These are phyloP conservation scores for Lepidochrysops patricia DNA, from an alignment of 2,888 invertebrate genomes.

Conservation along the genomic window DNA sequence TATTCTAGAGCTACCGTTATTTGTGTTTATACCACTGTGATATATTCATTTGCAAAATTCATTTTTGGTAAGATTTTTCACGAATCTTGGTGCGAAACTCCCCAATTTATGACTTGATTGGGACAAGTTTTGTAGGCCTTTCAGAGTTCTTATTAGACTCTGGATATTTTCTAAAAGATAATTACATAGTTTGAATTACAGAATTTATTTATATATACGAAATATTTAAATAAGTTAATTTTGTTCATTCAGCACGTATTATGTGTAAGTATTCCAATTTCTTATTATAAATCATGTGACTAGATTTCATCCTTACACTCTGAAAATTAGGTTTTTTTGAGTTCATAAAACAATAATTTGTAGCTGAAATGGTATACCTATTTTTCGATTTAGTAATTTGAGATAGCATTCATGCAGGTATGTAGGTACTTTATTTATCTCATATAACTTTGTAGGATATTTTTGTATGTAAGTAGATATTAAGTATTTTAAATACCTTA, in stretches of 20 bases:
- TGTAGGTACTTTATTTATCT: no score
- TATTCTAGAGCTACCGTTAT: conserved; percentile 30
- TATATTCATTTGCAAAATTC: conserved; percentile 33
- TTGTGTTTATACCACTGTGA: conserved; percentile 44
- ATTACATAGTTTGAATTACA: not conserved
- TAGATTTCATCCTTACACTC: not conserved
- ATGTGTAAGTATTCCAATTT: not conserved
- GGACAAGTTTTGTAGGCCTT: not conserved
- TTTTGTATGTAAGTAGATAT: no score
- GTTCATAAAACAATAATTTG: not conserved
- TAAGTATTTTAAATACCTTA: no score
- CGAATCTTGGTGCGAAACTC: conserved; percentile 24
- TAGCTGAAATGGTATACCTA: not conserved
- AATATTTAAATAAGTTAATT: not conserved
- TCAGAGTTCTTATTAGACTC: not conserved
- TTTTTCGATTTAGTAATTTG: not conserved
- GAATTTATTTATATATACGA: no score
- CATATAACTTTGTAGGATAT: no score
- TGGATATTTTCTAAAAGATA: not conserved
- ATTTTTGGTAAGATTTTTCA: conserved; percentile 39
- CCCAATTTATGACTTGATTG: conserved; percentile 24
- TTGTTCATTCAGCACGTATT: not conserved
- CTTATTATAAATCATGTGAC: conserved; percentile 2
- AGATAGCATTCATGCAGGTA: conserved; percentile 8
- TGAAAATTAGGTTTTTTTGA: not conserved